Evolutionary conservation across 2,888 invertebrate species (phyloP), one percentile per base, ranked within the genome.

Genomic region (Eristalis tenax): DNA sequence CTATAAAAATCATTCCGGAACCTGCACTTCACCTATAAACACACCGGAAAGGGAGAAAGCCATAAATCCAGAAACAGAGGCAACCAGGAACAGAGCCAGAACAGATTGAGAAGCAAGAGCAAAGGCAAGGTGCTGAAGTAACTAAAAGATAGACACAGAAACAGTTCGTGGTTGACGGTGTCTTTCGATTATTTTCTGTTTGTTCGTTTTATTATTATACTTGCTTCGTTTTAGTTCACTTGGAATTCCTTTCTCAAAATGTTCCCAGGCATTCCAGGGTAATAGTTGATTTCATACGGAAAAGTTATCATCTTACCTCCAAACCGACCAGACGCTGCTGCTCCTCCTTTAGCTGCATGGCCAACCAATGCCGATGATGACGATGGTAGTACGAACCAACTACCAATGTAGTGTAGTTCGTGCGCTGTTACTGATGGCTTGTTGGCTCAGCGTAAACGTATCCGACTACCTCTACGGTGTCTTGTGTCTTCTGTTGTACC

Each of bases 221-320:
- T 83, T 32, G 68, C 57, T 66, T 81, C 73, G 74, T 86, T 75
- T 74, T 74, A 65, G 76, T 87, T 87, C 79, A 76, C 64, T 70
- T 89, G 74, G 89, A 90, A 90, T 90, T 90, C 90, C 89, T 90
- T 89, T 87, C 89, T 89, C 79, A 88, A 90, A 90, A 90, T 88
- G 89, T 90, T 90, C 90, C 90, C 90, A 90, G 88, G 90, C 90
- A 90, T 90, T 90, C 90, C 90, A 89, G 84, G 88, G 89, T 89
- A 89, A 90, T 90, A 90, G 89, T 90, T 89, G 88, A 89, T 89
- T 90, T 89, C 89, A 90, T 90, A 89, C 88, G 88, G 90, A 89
- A 89, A 90, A 89, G 88, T 89, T 89, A 89, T 89, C 89, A 88
- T 88, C 88, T 85, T 89, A 88, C 89, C 87, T 89, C 84, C 59